Conservation (phyloP, 1,140 invertebrate species). For the Drosophila mauritiana region DNA sequence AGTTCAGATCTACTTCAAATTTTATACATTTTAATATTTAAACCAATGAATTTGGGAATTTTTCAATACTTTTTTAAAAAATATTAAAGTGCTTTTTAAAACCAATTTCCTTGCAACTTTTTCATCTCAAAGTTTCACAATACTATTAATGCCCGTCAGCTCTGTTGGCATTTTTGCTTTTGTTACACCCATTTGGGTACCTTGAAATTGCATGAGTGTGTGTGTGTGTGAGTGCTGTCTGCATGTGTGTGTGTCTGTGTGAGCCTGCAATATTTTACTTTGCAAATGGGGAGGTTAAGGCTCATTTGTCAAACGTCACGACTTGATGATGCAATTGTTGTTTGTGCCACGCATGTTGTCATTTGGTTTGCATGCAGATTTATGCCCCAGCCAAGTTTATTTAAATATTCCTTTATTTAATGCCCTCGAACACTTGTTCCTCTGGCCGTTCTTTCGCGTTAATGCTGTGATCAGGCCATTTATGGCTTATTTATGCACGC, state of each 20-base stretch:
- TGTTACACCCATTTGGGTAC: slow-evolving; percentile 79
- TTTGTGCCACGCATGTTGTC: slow-evolving; percentile 52
- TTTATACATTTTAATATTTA: no score
- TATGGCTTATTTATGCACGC: slow-evolving; percentile 69
- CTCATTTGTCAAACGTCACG: slow-evolving; percentile 81
- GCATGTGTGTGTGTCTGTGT: slow-evolving; percentile 32
- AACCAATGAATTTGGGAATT: no score
- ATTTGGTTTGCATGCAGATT: slow-evolving; percentile 77
- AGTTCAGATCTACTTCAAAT: no score
- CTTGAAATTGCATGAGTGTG: slow-evolving; percentile 52
- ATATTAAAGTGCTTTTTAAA: no score
- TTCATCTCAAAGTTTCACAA: slow-evolving; percentile 1
- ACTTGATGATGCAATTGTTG: slow-evolving; percentile 81
- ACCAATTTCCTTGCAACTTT: no score
- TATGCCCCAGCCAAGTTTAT: slow-evolving; percentile 62
- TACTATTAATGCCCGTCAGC: slow-evolving; percentile 34
- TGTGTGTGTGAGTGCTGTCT: slow-evolving; percentile 11
- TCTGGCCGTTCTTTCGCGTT: not conserved
- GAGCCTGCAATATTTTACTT: slow-evolving; percentile 73
- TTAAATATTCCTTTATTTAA: slow-evolving; percentile 61
- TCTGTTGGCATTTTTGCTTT: slow-evolving; percentile 65
- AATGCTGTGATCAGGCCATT: slow-evolving; percentile 43
- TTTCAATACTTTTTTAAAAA: no score
- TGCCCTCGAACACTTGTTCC: not conserved
- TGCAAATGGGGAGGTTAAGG: slow-evolving; percentile 56